These are phyloP conservation scores for Ciconia nigra DNA, from an alignment of 2,797 vertebrate genomes.

Conservation along the genomic window DNA sequence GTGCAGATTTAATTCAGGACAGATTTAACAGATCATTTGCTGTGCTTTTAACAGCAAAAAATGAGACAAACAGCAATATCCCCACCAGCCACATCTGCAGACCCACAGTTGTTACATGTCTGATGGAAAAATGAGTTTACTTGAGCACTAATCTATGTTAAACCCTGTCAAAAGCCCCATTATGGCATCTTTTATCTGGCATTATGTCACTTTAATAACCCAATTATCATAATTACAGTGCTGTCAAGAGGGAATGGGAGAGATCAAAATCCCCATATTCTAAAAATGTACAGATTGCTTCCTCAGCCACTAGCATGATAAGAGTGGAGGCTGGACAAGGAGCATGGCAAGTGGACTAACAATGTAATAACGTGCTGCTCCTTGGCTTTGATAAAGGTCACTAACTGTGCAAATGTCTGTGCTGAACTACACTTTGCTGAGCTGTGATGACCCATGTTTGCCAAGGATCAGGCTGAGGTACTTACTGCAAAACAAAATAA, in stretches of 20 bases:
- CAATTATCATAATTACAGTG: slow-evolving; percentile 55
- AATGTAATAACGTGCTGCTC: neutral
- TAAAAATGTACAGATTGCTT: neutral
- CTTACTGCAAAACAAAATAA: neutral
- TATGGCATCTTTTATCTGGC: slow-evolving; percentile 24
- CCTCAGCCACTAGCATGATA: neutral
- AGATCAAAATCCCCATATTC: neutral
- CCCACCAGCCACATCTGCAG: neutral
- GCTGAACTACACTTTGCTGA: neutral
- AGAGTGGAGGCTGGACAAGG: neutral
- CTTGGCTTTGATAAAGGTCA: neutral
- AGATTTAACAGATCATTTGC: neutral
- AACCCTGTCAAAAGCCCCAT: slow-evolving; percentile 38
- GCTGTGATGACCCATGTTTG: neutral
- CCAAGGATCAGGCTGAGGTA: neutral
- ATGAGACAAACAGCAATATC: neutral
- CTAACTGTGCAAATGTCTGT: neutral
- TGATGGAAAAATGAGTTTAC: slow-evolving; percentile 17
- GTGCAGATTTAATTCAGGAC: neutral
- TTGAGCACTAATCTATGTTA: slow-evolving; percentile 9
- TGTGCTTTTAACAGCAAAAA: neutral
- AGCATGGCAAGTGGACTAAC: neutral
- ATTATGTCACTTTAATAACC: slow-evolving; percentile 50
- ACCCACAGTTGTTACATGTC: neutral
- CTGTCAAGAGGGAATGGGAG: neutral